Evolutionary conservation across 2,888 invertebrate species (phyloP), one percentile per base, ranked within the genome.

Genomic region (Sphinx pinastri): DNA sequence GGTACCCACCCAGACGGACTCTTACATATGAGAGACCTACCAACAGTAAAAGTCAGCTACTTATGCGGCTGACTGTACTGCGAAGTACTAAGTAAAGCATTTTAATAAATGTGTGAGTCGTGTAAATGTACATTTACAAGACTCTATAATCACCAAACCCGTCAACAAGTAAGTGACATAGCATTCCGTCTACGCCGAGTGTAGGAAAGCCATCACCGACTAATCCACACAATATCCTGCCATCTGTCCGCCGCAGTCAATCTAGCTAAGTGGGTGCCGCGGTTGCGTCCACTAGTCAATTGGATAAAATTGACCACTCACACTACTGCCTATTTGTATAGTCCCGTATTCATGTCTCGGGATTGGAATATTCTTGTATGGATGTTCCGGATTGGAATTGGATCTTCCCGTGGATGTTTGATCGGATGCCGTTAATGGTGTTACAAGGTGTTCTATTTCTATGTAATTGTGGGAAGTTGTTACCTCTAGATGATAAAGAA

Each of bases 301-400:
- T 92, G 92, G 87, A 90, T 87, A 84, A 90, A 91, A 92, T 92
- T 91, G 91, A 87, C 85, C 86, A 79, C 77, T 77, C 58, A 70
- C 59, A 55, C 67, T 55, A 19, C 77, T 76, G 80, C 76, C 81
- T 81, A 84, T 85, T 85, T 82, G 84, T 81, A 78, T 78, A 81
- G 80, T 81, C 79, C 25, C 25, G 25, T 25, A 89, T 67, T 83
- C 87, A 88, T 87, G 80, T 67, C 38, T 66, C 57, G 55, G 63
- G 57, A 19, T 16, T 38, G 69, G 52, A 38, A 69, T 58, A 68
- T 16, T 16, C 31, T 68, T 19, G 4, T 38, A 8, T 5, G 6
- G 38, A 38, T 38, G 6, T 38, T 38, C 38, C 38, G 38, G 38
- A 38, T 38, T 38, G 8, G 38, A 38, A 38, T 38, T 38, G 38